A percentile compares a stretch with the other conserved stretches of the same genome.
Evolutionary conservation across 2,888 invertebrate species (phyloP).

Genomic region (Hermodice carunculata): DNA sequence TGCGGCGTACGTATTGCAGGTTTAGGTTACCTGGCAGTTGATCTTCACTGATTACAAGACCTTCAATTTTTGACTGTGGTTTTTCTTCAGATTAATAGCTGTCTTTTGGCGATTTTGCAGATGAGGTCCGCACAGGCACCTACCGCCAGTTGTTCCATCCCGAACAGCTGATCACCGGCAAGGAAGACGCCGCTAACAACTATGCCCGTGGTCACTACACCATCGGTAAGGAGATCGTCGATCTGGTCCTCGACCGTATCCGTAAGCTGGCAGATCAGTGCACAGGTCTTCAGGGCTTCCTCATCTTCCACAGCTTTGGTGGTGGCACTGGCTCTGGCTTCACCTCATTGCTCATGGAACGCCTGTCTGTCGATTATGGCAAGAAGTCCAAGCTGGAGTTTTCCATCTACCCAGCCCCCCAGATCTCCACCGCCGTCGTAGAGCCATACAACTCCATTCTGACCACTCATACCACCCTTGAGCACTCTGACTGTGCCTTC

Average conservation of each 20-base stretch:
- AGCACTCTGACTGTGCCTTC: slow-evolving; percentile 91
- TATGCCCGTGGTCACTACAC: slow-evolving; percentile 84
- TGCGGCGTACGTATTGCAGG: too few relatives aligned
- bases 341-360: slow-evolving; percentile 88
- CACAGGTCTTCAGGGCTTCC: slow-evolving; percentile 82
- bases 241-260: slow-evolving; percentile 80
- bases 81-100: too few relatives aligned
- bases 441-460: slow-evolving; percentile 14
- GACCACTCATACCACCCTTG: slow-evolving; percentile 84
- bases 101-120: too few relatives aligned
- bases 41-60: too few relatives aligned
- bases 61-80: too few relatives aligned
- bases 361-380: slow-evolving; percentile 84
- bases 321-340: slow-evolving; percentile 92
- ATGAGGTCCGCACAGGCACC: slow-evolving; percentile 71
- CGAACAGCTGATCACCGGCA: slow-evolving; percentile 96
- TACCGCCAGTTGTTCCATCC: slow-evolving; percentile 97
- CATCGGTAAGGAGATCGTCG: slow-evolving; percentile 85
- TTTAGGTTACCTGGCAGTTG: too few relatives aligned
- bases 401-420: slow-evolving; percentile 90
- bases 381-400: slow-evolving; percentile 92
- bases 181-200: slow-evolving; percentile 98
- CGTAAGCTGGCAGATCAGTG: slow-evolving; percentile 83
- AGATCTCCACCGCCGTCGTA: slow-evolving; percentile 83
- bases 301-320: slow-evolving; percentile 91